Evolutionary conservation across 2,888 invertebrate genomes (phyloP).

Genomic region (Rotaria socialis): DNA sequence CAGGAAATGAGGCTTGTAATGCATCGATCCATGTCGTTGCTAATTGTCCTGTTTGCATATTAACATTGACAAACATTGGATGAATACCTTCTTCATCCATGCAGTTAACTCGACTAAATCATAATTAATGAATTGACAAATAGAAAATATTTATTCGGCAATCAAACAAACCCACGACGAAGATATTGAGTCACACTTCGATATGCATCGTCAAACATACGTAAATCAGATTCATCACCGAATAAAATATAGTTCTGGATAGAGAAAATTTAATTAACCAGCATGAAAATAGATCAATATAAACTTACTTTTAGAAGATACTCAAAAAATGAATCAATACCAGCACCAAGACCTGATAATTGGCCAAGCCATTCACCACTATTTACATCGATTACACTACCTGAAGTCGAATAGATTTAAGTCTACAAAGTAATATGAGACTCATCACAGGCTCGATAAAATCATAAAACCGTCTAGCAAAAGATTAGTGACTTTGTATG

Average conservation of each 20-base stretch:
- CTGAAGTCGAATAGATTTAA: constrained; percentile 53
- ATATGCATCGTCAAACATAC: constrained; percentile 65
- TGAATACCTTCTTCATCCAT: constrained; percentile 64
- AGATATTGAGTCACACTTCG: constrained; percentile 62
- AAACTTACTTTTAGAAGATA: constrained; percentile 63
- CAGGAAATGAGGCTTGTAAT: constrained; percentile 63
- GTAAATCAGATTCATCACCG: constrained; percentile 63
- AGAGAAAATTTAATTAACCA: constrained; percentile 32
- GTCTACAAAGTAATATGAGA: too few relatives aligned
- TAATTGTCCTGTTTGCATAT: constrained; percentile 65
- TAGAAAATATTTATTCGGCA: too few relatives aligned
- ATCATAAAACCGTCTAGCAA: too few relatives aligned
- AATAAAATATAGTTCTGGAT: constrained; percentile 64
- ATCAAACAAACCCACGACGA: constrained; percentile 8
- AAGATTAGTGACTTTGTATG: too few relatives aligned
- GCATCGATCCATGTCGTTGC: constrained; percentile 68
- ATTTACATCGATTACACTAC: constrained; percentile 66
- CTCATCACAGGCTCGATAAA: too few relatives aligned
- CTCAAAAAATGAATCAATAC: constrained; percentile 67
- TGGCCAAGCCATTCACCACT: constrained; percentile 66
- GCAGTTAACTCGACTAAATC: constrained; percentile 61
- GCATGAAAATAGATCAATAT: not conserved
- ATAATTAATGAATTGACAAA: too few relatives aligned
- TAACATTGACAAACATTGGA: constrained; percentile 67
- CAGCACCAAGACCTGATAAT: constrained; percentile 66